Percentiles rank a stretch among this genome's conserved stretches.
These are phyloP conservation scores for Grammomys surdaster DNA, from an alignment of 2,113 vertebrate species.

Conservation along the genomic window DNA sequence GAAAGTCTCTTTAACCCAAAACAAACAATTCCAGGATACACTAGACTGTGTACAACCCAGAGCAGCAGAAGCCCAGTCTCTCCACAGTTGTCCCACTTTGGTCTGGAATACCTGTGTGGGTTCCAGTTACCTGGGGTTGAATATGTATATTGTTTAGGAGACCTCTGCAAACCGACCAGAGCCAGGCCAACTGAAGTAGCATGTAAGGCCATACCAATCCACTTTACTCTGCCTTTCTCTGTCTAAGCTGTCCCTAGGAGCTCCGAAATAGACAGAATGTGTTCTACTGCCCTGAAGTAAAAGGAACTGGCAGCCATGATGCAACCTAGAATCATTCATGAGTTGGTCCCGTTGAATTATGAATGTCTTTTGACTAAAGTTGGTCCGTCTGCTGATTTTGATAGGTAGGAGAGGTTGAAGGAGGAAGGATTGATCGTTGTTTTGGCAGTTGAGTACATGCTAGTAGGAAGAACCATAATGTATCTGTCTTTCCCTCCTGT, in stretches of 20 bases:
- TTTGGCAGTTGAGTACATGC: neutral
- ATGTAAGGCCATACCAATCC: no score
- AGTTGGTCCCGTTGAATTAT: rapidly evolving
- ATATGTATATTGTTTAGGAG: neutral
- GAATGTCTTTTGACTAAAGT: neutral
- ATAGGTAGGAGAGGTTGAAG: no score
- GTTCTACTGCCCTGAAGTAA: neutral
- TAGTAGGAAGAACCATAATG: neutral
- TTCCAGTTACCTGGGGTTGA: neutral
- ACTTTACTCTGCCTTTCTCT: neutral
- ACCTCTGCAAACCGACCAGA: neutral
- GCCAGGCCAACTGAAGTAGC: neutral
- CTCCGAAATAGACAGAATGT: no score
- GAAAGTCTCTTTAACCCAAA: neutral
- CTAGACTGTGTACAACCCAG: neutral
- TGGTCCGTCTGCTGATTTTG: rapidly evolving
- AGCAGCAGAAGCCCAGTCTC: neutral
- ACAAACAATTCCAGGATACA: no score
- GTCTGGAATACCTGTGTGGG: neutral
- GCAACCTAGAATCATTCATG: rapidly evolving
- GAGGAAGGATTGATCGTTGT: neutral
- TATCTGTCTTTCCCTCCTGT: neutral
- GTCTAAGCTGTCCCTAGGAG: neutral
- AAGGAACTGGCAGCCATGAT: no score
- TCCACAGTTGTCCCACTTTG: neutral